A percentile compares a stretch with the other conserved stretches of the same genome.
These are phyloP conservation scores for Phymorhynchus buccinoides DNA, from an alignment of 1,140 invertebrate genomes.

Conservation along the genomic window DNA sequence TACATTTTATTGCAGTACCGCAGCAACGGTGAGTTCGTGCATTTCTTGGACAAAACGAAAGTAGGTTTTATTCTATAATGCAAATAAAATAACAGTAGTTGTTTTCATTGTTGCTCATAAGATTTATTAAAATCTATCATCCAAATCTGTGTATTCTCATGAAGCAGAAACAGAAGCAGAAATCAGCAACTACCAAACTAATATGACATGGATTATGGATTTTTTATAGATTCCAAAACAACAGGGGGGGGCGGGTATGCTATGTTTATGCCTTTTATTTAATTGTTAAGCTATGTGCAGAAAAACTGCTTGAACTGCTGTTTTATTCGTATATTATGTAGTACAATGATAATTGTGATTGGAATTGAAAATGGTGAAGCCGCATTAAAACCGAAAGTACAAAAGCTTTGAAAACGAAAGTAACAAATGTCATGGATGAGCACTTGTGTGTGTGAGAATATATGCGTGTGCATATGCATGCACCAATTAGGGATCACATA, in stretches of 20 bases:
- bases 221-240: no score
- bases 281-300: no score
- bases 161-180: background rate
- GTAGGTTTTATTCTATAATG: background rate
- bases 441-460: no score
- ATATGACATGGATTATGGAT: background rate
- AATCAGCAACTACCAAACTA: background rate
- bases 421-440: no score
- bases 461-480: no score
- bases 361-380: no score
- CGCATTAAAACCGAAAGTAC: no score
- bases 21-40: background rate
- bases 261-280: no score
- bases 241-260: background rate
- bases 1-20: background rate
- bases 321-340: background rate
- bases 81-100: no score
- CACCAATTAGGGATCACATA: no score
- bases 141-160: no score
- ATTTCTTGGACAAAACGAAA: background rate
- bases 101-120: background rate
- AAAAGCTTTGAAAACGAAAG: slow-evolving; percentile 10
- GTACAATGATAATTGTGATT: background rate
- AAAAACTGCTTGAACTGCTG: background rate
- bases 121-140: background rate